Conservation (phyloP, 2,797 vertebrate genomes). For the Malacoraja senta region DNA sequence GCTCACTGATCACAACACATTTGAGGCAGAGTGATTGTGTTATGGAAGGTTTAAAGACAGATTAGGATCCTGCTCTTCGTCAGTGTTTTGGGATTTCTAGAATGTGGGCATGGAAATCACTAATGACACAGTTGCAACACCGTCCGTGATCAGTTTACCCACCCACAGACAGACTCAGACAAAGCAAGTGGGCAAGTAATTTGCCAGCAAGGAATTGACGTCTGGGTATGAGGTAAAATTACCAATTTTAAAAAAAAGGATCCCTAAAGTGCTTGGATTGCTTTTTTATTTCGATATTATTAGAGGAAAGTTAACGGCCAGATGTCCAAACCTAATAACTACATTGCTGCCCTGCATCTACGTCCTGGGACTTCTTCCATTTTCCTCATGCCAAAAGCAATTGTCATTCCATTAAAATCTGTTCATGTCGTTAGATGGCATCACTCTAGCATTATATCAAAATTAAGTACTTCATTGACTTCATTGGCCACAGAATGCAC, state of each 20-base stretch:
- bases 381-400: background rate
- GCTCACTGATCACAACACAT: background rate
- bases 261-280: background rate
- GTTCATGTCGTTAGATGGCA: background rate
- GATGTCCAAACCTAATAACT: background rate
- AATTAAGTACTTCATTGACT: background rate
- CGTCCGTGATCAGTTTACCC: background rate
- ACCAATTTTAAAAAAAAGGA: background rate
- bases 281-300: background rate
- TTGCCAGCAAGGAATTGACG: background rate
- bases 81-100: background rate
- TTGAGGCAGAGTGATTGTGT: background rate
- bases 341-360: background rate
- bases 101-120: background rate
- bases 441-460: background rate
- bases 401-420: background rate
- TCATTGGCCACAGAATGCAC: background rate
- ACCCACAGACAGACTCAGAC: background rate
- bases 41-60: background rate
- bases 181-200: background rate
- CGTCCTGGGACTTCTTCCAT: background rate
- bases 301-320: background rate
- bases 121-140: background rate
- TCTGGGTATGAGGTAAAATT: background rate
- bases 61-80: background rate